These are phyloP conservation scores for Sebastes hubbsi DNA, from an alignment of 2,797 vertebrate species.

Conservation along the genomic window DNA sequence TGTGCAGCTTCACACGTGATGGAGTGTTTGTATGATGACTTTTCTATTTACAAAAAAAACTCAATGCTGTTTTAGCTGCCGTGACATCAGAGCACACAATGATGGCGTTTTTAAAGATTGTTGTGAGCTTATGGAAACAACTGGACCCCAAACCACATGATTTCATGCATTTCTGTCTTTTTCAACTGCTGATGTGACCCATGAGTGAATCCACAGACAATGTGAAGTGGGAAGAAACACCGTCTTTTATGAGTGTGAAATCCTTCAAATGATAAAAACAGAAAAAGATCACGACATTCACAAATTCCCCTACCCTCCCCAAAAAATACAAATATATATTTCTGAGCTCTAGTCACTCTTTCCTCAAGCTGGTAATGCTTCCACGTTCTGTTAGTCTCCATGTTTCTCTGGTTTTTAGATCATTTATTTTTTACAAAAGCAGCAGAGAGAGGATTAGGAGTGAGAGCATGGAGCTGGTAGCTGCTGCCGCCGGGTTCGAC, in stretches of 20 bases:
- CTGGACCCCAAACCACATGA: conserved; percentile 4
- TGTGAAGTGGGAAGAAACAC: neutral
- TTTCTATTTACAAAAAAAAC: conserved; percentile 65
- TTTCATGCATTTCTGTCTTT: neutral
- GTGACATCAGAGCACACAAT: conserved; percentile 18
- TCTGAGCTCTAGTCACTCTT: conserved; percentile 62
- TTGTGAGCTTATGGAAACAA: neutral
- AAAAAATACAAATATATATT: conserved; percentile 13
- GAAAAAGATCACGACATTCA: conserved; percentile 41
- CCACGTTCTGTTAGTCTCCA: conserved; percentile 56
- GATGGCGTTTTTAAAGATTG: conserved; percentile 4
- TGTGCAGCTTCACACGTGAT: conserved; percentile 16
- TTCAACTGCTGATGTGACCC: conserved; percentile 17
- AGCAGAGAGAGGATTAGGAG: conserved; percentile 75
- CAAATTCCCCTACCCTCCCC: conserved; percentile 3
- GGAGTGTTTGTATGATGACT: conserved; percentile 35
- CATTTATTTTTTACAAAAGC: conserved; percentile 69
- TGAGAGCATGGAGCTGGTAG: conserved; percentile 54
- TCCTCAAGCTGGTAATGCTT: conserved; percentile 76
- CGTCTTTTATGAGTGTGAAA: conserved; percentile 41
- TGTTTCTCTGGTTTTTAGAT: conserved; percentile 20
- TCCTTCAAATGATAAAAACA: conserved; percentile 68
- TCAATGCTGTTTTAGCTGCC: conserved; percentile 30
- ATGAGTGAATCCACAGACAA: conserved; percentile 30
- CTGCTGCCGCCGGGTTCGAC: conserved; percentile 31